These are phyloP conservation scores for Rhinatrema bivittatum DNA, from an alignment of 2,797 vertebrate genomes.

Conservation along the genomic window DNA sequence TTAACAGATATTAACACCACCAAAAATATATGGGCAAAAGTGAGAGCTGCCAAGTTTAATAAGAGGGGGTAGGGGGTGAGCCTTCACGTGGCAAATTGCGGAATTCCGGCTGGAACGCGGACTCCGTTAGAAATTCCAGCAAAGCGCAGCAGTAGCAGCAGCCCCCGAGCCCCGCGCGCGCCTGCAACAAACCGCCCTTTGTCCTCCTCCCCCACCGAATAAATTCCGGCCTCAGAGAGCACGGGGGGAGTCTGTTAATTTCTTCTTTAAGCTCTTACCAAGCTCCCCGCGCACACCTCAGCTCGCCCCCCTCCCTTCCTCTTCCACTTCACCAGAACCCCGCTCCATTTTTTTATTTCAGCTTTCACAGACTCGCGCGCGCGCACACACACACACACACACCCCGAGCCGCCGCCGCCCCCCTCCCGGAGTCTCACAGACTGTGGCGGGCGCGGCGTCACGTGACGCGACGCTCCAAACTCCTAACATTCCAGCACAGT, in stretches of 20 bases:
- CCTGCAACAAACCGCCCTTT: constrained; percentile 52
- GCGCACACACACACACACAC: no score
- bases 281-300: neutral
- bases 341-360: no score
- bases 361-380: no score
- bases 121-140: constrained; percentile 18
- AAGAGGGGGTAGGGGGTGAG: constrained; percentile 4
- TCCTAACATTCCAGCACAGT: constrained; percentile 71
- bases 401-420: neutral
- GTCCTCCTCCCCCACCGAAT: constrained; percentile 55
- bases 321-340: neutral
- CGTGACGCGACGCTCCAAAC: constrained; percentile 67
- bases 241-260: constrained; percentile 3
- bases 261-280: neutral
- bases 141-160: no score
- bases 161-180: constrained; percentile 21
- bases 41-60: neutral
- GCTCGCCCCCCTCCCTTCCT: neutral
- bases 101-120: no score
- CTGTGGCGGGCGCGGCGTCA: constrained; percentile 45
- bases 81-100: constrained; percentile 5
- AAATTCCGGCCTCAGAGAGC: no score
- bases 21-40: no score
- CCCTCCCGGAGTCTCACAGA: neutral
- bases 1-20: no score